These are phyloP conservation scores for Lithobates pipiens DNA, from an alignment of 2,797 vertebrate species.

Conservation along the genomic window DNA sequence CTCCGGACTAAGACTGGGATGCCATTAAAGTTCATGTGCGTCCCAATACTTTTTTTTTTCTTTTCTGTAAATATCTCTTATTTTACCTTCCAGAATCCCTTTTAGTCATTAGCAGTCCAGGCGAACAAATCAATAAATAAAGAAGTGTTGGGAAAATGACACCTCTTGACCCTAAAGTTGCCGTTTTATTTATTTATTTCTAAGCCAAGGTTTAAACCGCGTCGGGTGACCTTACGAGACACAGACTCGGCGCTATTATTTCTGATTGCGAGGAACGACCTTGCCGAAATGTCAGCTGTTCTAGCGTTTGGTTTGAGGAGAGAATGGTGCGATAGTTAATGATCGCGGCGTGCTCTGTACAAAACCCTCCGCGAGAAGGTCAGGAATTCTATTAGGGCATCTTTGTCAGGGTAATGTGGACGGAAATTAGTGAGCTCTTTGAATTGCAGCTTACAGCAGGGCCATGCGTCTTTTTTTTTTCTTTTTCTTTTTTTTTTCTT, in stretches of 20 bases:
- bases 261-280: conserved; percentile 64
- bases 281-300: conserved; percentile 77
- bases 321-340: conserved; percentile 69
- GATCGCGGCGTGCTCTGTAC: conserved; percentile 74
- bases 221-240: conserved; percentile 62
- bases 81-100: no score
- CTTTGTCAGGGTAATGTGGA: conserved; percentile 75
- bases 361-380: conserved; percentile 73
- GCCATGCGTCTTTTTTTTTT: conserved; percentile 53
- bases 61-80: no score
- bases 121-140: background rate
- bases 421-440: conserved; percentile 73
- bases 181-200: background rate
- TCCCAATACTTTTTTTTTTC: no score
- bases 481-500: no score
- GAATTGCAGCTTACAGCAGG: conserved; percentile 73
- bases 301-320: conserved; percentile 71
- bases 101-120: no score
- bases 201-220: conserved; percentile 55
- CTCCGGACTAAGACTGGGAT: no score
- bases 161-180: conserved; percentile 64
- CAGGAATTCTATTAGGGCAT: conserved; percentile 71
- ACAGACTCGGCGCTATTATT: conserved; percentile 61
- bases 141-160: conserved; percentile 43
- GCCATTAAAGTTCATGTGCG: no score